phyloP scores from a whole-genome alignment of 2,113 vertebrate genomes.

The Phylloscopus trochiloides region DNA sequence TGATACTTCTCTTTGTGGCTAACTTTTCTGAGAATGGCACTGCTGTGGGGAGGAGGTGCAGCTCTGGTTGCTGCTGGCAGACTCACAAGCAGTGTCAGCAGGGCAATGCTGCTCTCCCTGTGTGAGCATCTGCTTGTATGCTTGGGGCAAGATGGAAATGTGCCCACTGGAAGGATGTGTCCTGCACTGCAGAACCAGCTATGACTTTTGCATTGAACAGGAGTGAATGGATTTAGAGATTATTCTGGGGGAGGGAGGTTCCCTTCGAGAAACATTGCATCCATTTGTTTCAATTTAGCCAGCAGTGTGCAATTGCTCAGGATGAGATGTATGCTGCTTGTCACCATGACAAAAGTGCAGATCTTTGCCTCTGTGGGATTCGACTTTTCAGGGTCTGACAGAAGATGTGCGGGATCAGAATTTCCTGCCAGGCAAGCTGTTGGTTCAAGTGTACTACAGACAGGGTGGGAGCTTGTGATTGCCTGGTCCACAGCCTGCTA shows the following conservation, averaged over 20 bases:
- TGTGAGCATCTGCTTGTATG: background rate
- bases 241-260: background rate
- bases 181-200: background rate
- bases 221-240: background rate
- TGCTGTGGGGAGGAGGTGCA: background rate
- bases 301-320: background rate
- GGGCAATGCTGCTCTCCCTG: background rate
- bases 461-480: conserved; percentile 10
- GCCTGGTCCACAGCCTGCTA: conserved; percentile 37
- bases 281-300: background rate
- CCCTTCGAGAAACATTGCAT: background rate
- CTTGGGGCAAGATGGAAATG: background rate
- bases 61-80: background rate
- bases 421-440: conserved; percentile 31
- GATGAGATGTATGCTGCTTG: background rate
- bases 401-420: conserved; percentile 49
- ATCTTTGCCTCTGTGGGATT: conserved; percentile 1
- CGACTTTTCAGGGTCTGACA: background rate
- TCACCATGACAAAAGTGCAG: conserved; percentile 17
- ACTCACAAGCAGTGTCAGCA: background rate
- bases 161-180: background rate
- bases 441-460: background rate
- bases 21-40: background rate
- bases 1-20: background rate
- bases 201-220: background rate